A percentile compares a stretch with the other conserved stretches of the same genome.
Conservation (phyloP, 2,888 invertebrate genomes). For the Hemithea aestivaria region DNA sequence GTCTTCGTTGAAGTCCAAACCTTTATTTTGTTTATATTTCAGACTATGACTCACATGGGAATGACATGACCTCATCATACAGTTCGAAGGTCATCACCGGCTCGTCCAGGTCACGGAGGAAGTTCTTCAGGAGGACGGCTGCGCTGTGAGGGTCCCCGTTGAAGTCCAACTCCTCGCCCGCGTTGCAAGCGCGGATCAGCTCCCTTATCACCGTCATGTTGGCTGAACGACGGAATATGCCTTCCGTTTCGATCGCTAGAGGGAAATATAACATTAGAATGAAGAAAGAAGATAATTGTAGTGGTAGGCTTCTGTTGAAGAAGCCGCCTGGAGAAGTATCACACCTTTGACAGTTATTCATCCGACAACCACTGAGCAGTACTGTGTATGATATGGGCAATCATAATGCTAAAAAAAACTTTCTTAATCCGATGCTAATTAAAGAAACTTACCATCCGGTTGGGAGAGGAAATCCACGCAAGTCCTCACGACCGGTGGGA, state of each 20-base stretch:
- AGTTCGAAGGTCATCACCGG: slow-evolving; percentile 95
- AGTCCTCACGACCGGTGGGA: slow-evolving; percentile 80
- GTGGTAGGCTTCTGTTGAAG: no score
- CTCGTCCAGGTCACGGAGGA: slow-evolving; percentile 93
- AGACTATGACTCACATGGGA: slow-evolving; percentile 92
- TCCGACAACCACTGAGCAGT: no score
- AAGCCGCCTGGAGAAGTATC: no score
- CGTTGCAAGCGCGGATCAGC: slow-evolving; percentile 91
- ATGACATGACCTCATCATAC: slow-evolving; percentile 94
- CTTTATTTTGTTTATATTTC: no score
- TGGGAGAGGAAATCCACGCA: slow-evolving; percentile 94
- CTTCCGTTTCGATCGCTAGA: slow-evolving; percentile 95
- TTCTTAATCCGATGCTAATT: neutral
- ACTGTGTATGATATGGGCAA: no score
- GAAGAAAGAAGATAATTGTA: neutral
- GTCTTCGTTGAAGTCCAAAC: slow-evolving; percentile 87
- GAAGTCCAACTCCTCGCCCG: slow-evolving; percentile 89
- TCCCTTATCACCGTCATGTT: slow-evolving; percentile 90
- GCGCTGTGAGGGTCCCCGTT: slow-evolving; percentile 92
- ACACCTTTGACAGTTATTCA: no score
- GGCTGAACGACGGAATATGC: slow-evolving; percentile 96
- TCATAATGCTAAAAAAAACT: no score
- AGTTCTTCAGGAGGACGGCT: slow-evolving; percentile 96
- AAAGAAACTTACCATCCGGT: slow-evolving; percentile 85
- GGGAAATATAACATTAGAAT: slow-evolving; percentile 10